Evolutionary conservation across 2,113 vertebrate species (phyloP).

Genomic region (Dinomys branickii): DNA sequence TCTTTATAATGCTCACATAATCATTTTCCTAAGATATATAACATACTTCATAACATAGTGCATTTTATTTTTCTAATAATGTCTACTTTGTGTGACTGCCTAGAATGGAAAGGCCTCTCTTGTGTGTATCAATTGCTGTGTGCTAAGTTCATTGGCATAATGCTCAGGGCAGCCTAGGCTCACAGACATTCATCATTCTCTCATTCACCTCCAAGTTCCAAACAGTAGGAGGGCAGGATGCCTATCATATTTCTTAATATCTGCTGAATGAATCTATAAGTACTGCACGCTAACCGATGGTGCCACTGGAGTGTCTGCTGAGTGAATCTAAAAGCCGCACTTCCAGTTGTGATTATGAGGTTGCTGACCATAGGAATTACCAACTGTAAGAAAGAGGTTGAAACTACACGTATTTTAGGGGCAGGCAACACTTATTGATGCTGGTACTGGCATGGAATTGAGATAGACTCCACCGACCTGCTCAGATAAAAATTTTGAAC

Average conservation of each 20-base stretch:
- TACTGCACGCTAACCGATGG: no score
- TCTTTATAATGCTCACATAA: background rate
- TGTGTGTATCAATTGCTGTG: background rate
- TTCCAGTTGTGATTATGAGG: slow-evolving; percentile 1
- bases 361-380: background rate
- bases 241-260: slow-evolving; percentile 42
- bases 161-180: background rate
- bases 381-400: background rate
- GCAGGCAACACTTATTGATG: background rate
- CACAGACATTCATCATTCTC: background rate
- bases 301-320: no score
- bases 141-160: background rate
- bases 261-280: slow-evolving; percentile 33
- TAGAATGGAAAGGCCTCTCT: background rate
- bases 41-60: background rate
- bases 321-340: slow-evolving; percentile 22
- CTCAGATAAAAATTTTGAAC: background rate
- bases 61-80: slow-evolving; percentile 16
- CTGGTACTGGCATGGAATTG: background rate
- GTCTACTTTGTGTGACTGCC: background rate
- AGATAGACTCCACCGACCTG: background rate
- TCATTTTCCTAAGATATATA: background rate
- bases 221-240: background rate
- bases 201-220: background rate
- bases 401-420: background rate